Evolutionary conservation across 2,888 invertebrate species (phyloP), one percentile per base, ranked within the genome.

Genomic region (Plagodis pulveraria): DNA sequence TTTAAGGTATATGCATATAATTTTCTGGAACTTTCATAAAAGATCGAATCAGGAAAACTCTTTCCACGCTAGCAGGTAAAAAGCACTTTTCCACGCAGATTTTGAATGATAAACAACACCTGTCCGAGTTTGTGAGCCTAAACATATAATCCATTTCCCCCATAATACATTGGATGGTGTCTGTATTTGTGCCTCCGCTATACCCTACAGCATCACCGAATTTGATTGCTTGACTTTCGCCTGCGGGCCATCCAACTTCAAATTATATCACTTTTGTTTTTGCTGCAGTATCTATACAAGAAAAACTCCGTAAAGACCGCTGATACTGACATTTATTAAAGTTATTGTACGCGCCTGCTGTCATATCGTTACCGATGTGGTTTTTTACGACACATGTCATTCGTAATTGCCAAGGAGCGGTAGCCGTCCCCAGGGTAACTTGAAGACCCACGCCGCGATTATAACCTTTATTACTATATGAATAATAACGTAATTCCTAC

Each of bases 301-400:
- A 61, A 65, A 58, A 64, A 72, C 70, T 63, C 67, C 57, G 69
- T 63, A 56, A 66, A 70, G 67, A 70, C 67, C 56, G 67, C 65
- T 67, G 64, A 71, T 69, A 69, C 62, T 57, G 62, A 68, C 71
- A 73, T 80, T 74, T 76, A 77, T 77, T 78, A 81, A 79, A 82
- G 77, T 80, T 78, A 78, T 81, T 80, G 78, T 77, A 74, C 72
- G 70, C 70, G 70, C 71, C 72, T 73, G 70, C 70, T 74, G 77
- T 73, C 76, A 72, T 77, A 73, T 73, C 66, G 73, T 71, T 75
- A 79, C 73, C 69, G 69, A 69, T 76, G 74, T 79, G 76, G 76
- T 78, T 82, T 83, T 82, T 87, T 87, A 87, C 80, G 87, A 86
- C 86, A 82, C 77, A 83, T 86, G 87, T 87, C 87, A 84, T 78